These are phyloP conservation scores for Chanos chanos DNA, from an alignment of 2,797 vertebrate genomes.

Conservation along the genomic window DNA sequence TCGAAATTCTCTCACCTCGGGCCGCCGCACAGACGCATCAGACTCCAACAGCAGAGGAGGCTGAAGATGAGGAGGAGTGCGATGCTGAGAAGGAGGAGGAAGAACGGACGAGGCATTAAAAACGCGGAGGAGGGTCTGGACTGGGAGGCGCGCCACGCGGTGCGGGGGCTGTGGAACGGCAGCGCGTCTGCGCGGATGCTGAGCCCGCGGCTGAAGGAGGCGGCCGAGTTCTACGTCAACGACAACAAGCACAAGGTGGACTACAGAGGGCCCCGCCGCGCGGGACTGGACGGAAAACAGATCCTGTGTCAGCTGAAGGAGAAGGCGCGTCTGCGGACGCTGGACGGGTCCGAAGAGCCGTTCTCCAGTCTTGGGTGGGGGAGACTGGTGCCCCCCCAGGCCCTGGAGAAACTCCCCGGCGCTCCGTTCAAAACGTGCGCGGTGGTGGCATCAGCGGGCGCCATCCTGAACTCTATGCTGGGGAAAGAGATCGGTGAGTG, in stretches of 20 bases:
- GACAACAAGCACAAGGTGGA: constrained; percentile 77
- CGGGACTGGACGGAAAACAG: constrained; percentile 51
- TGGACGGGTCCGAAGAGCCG: constrained; percentile 79
- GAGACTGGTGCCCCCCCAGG: constrained; percentile 66
- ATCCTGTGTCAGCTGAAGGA: constrained; percentile 75
- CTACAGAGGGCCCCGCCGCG: constrained; percentile 64
- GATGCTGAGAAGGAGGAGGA: constrained; percentile 49
- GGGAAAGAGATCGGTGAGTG: constrained; percentile 84
- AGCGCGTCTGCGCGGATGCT: constrained; percentile 75
- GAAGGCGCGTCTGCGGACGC: constrained; percentile 65
- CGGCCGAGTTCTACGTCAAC: constrained; percentile 69
- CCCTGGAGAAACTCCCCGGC: constrained; percentile 66
- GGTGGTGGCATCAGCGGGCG: constrained; percentile 82
- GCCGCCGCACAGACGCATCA: too few species aligned
- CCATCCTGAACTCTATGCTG: constrained; percentile 81
- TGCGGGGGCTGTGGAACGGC: constrained; percentile 77
- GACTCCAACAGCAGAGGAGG: too few species aligned
- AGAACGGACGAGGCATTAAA: constrained; percentile 29
- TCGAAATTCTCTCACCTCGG: too few species aligned
- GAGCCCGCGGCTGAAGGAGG: constrained; percentile 73
- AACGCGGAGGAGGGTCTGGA: constrained; percentile 55
- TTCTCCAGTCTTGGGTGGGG: constrained; percentile 77
- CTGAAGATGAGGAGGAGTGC: constrained; percentile 11
- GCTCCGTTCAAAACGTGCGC: constrained; percentile 75
- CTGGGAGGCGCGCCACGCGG: constrained; percentile 68